phyloP scores from a whole-genome alignment of 2,113 vertebrate species.

The Chrysemys picta region DNA sequence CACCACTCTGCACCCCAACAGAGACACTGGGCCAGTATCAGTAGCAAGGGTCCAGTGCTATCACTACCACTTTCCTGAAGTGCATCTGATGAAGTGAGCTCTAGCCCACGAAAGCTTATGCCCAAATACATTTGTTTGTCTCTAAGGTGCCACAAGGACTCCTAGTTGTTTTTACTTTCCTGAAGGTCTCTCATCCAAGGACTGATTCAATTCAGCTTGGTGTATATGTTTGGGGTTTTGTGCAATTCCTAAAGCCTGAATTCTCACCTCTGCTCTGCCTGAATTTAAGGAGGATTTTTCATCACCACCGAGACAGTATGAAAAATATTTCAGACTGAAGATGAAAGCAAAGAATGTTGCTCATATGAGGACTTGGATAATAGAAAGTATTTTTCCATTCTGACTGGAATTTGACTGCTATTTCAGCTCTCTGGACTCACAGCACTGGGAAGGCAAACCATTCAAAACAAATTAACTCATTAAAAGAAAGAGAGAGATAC shows the following conservation, averaged over 20 bases:
- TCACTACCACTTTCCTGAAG: neutral
- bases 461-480: neutral
- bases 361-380: neutral
- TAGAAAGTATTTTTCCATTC: fast-evolving
- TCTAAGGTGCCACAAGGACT: no score
- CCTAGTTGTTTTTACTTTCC: neutral
- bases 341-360: neutral
- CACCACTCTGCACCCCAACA: fast-evolving
- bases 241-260: neutral
- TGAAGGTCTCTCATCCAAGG: neutral
- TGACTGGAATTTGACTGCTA: fast-evolving
- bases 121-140: no score
- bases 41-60: neutral
- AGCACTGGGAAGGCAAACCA: fast-evolving
- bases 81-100: no score
- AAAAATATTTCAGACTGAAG: neutral
- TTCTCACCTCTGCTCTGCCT: neutral
- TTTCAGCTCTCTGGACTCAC: fast-evolving
- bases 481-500: neutral
- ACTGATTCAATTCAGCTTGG: neutral
- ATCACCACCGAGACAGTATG: neutral
- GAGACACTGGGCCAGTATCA: neutral
- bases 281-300: neutral
- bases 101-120: no score
- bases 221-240: neutral